Conservation (phyloP, 2,113 vertebrate genomes). For the Salvelinus sp. region DNA sequence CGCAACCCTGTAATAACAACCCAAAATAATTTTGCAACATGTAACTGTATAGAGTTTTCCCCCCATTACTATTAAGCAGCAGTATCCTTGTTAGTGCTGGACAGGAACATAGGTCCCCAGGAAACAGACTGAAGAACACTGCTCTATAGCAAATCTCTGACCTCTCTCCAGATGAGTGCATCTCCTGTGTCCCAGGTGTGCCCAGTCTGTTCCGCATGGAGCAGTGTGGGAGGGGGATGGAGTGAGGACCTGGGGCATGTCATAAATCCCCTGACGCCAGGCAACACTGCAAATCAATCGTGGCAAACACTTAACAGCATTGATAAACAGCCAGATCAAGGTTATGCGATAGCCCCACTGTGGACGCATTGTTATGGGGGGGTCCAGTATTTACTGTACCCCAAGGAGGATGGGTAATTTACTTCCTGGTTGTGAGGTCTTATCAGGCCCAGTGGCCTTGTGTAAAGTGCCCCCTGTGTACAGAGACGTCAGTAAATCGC, state of each 20-base stretch:
- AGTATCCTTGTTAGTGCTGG: too few relatives aligned
- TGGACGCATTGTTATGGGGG: background rate
- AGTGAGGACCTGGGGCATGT: background rate
- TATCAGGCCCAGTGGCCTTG: background rate
- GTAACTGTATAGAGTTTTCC: too few relatives aligned
- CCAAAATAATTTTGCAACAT: too few relatives aligned
- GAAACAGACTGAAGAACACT: too few relatives aligned
- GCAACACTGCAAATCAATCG: constrained; percentile 3
- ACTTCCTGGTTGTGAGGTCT: background rate
- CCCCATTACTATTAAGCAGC: too few relatives aligned
- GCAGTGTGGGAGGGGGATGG: background rate
- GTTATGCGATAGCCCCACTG: background rate
- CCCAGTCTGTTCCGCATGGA: background rate
- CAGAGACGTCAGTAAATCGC: background rate
- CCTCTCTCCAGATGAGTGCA: background rate
- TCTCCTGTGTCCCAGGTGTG: background rate
- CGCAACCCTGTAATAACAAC: too few relatives aligned
- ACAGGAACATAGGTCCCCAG: too few relatives aligned
- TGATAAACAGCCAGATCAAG: constrained; percentile 6
- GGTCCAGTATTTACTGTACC: background rate
- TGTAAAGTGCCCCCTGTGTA: background rate
- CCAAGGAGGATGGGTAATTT: background rate
- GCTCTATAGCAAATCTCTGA: background rate
- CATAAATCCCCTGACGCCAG: background rate
- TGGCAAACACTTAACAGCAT: constrained; percentile 9